Conservation (phyloP, 2,797 vertebrate species). For the Etheostoma nigrum region DNA sequence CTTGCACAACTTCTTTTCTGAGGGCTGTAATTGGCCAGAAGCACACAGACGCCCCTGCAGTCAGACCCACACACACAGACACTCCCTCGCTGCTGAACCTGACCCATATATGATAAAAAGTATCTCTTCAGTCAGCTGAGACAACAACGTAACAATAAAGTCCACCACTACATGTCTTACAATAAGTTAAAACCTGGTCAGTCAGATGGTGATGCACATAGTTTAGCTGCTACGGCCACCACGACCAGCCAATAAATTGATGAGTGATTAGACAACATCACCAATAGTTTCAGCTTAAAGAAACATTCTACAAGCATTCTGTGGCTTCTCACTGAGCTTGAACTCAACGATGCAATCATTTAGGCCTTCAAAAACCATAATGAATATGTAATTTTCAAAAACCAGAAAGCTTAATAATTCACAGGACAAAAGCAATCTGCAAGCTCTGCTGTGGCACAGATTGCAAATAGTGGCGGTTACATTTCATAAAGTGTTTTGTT, state of each 20-base stretch:
- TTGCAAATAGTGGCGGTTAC: constrained; percentile 8
- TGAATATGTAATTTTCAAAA: neutral
- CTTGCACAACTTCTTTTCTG: constrained; percentile 63
- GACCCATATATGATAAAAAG: constrained; percentile 64
- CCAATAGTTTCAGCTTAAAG: neutral
- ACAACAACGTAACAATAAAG: constrained; percentile 4
- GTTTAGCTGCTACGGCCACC: constrained; percentile 22
- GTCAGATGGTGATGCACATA: constrained; percentile 33
- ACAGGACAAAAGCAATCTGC: neutral
- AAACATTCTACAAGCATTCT: neutral
- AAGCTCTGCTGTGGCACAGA: neutral
- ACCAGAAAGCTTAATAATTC: neutral
- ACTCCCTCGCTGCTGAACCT: constrained; percentile 35
- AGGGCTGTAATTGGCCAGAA: constrained; percentile 66
- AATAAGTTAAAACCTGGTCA: constrained; percentile 26
- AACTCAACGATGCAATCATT: neutral
- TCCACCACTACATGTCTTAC: neutral
- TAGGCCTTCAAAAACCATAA: neutral
- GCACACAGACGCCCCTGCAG: constrained; percentile 49
- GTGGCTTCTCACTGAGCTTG: neutral
- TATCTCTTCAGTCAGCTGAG: constrained; percentile 43
- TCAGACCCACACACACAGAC: constrained; percentile 16
- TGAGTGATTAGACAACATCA: neutral
- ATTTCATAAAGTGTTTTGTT: neutral
- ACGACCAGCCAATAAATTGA: constrained; percentile 1